Evolutionary conservation across 2,888 invertebrate genomes (phyloP), one percentile per base, ranked within the genome.

Genomic region (Nomada fabriciana): DNA sequence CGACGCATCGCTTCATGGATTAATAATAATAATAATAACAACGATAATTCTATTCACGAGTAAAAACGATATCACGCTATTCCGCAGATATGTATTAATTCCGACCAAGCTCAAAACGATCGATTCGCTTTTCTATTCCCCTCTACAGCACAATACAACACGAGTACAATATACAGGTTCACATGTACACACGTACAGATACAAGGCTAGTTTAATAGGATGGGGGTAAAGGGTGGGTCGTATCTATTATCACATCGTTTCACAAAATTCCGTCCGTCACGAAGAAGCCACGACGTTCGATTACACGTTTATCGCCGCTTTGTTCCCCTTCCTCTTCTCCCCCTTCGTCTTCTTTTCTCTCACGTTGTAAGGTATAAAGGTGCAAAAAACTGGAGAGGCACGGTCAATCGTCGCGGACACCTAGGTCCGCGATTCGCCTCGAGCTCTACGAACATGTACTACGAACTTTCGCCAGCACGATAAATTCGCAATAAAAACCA

Each of bases 341-440:
- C 0, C 36, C 7, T 5, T 36, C 36, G 36, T 36, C 25, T 55
- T 20, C 13, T 29, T 59, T 36, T 42, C 13, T 57, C 20, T n/a
- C 52, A 23, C 60, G 25, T 71, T 59, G 63, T 71, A 69, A 63
- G 76, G 86, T 88, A 91, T 85, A 91, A 90, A 90, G 87, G 89
- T 90, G 89, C 88, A 90, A 91, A 89, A 91, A 88, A 79, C 60
- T 84, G 84, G 84, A 86, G 86, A 91, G 90, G 88, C 90, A 90
- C 90, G 86, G 85, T 88, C 84, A 3, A 84, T 82, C 84, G 60
- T 68, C 70, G 76, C 1, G 60, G 61, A 77, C 82, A 55, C 60
- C 85, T 77, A 76, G 55, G 74, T 67, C 68, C 70, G 55, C 75
- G 15, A 76, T 76, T 67, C 85, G 61, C 75, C 76, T 75, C 71